Conservation (phyloP, 1,140 invertebrate genomes). For the Listronotus bonariensis region DNA sequence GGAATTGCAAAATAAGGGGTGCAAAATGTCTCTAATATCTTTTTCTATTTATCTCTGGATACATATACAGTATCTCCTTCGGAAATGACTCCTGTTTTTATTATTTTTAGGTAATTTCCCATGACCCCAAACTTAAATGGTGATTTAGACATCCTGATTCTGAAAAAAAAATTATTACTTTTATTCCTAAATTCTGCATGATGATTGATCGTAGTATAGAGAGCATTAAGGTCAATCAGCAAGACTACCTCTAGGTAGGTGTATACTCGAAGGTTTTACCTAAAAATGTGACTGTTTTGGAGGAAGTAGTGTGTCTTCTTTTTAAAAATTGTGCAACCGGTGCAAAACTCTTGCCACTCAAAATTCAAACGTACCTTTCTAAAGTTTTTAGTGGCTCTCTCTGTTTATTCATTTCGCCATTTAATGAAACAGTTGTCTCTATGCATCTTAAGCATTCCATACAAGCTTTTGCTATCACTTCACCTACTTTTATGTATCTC, state of each 20-base stretch:
- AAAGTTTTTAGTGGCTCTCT: conserved; percentile 56
- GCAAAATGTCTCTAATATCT: too few species aligned
- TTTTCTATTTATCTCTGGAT: conserved; percentile 13
- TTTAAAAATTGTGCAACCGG: too few species aligned
- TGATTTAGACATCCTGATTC: conserved; percentile 42
- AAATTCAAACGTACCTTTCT: too few species aligned
- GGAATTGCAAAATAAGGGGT: too few species aligned
- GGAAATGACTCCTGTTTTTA: conserved; percentile 41
- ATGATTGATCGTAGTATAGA: too few species aligned
- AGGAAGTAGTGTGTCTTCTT: too few species aligned
- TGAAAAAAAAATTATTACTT: conserved; percentile 39
- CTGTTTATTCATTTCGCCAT: conserved; percentile 56
- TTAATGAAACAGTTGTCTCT: conserved; percentile 62
- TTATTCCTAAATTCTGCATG: too few species aligned
- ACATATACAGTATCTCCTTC: conserved; percentile 46
- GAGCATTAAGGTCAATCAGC: too few species aligned
- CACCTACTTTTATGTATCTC: conserved; percentile 71
- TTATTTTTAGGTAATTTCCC: conserved; percentile 45
- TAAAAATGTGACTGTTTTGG: too few species aligned
- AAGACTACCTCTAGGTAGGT: too few species aligned
- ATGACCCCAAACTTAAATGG: conserved; percentile 41
- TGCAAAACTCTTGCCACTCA: too few species aligned
- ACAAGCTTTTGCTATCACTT: conserved; percentile 63
- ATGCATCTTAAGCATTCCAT: conserved; percentile 69
- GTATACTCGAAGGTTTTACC: too few species aligned